These are phyloP conservation scores for Pollenia amentaria DNA, from an alignment of 2,888 invertebrate genomes.

Conservation along the genomic window DNA sequence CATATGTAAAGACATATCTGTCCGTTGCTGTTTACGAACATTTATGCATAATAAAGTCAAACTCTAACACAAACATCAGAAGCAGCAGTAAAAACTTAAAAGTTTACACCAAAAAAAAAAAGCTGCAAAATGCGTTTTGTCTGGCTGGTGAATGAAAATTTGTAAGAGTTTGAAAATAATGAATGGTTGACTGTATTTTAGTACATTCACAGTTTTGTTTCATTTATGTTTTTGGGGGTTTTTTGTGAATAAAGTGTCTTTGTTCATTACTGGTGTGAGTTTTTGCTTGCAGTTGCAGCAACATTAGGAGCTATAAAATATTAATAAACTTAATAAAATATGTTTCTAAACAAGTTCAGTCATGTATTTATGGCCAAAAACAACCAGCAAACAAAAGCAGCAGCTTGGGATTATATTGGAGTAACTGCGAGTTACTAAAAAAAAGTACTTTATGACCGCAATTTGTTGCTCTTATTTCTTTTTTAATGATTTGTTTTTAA, in stretches of 20 bases:
- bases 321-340: conserved; percentile 55
- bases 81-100: conserved; percentile 14
- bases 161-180: conserved; percentile 23
- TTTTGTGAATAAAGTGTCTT: conserved; percentile 10
- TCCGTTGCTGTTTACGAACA: conserved; percentile 23
- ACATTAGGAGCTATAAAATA: conserved; percentile 4
- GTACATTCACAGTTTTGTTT: conserved; percentile 4
- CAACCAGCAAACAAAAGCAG: conserved; percentile 49
- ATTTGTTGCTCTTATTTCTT: conserved; percentile 29
- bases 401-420: conserved; percentile 28
- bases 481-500: conserved; percentile 31
- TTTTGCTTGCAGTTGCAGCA: conserved; percentile 7
- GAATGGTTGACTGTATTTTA: not conserved
- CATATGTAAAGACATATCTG: conserved; percentile 51
- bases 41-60: conserved; percentile 50
- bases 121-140: conserved; percentile 65
- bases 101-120: conserved; percentile 6
- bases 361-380: conserved; percentile 62
- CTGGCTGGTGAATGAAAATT: conserved; percentile 7
- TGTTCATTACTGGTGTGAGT: conserved; percentile 2
- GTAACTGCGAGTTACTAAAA: not conserved
- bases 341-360: conserved; percentile 56
- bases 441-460: conserved; percentile 15
- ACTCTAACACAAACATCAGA: not conserved
- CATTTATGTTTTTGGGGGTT: not conserved